phyloP scores from a whole-genome alignment of 2,888 invertebrate genomes.

The Aspidapion aeneum region DNA sequence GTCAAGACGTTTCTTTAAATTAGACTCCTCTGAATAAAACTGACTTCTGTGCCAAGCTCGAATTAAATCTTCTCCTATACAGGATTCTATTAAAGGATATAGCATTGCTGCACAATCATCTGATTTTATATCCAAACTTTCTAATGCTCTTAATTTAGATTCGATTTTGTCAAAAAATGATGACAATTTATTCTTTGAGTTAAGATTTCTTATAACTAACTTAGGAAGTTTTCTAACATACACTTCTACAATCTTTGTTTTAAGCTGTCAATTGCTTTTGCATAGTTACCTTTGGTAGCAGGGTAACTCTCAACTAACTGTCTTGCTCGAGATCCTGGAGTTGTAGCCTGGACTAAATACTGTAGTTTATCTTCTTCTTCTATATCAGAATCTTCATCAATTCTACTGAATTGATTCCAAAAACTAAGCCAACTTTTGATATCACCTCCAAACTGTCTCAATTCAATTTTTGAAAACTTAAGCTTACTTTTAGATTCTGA shows the following conservation, averaged over 20 bases:
- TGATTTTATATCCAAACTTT: background rate
- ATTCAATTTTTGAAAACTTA: no score
- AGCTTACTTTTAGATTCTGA: no score
- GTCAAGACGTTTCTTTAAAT: background rate
- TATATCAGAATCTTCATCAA: background rate
- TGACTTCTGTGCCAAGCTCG: background rate
- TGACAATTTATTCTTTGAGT: background rate
- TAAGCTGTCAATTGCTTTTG: background rate
- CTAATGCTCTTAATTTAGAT: background rate
- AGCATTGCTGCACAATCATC: background rate
- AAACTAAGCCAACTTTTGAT: background rate
- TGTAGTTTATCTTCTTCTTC: no score
- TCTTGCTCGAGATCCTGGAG: background rate
- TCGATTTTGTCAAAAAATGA: background rate
- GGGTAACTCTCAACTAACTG: background rate
- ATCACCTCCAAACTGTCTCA: no score
- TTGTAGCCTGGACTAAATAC: background rate
- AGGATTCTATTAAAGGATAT: background rate
- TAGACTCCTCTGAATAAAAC: background rate
- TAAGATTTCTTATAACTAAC: background rate
- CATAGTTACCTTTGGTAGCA: background rate
- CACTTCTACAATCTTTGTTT: background rate
- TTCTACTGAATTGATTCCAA: background rate
- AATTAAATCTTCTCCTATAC: background rate
- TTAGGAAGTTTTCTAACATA: background rate